Conservation (phyloP, 2,113 vertebrate genomes). For the Heterotis niloticus region DNA sequence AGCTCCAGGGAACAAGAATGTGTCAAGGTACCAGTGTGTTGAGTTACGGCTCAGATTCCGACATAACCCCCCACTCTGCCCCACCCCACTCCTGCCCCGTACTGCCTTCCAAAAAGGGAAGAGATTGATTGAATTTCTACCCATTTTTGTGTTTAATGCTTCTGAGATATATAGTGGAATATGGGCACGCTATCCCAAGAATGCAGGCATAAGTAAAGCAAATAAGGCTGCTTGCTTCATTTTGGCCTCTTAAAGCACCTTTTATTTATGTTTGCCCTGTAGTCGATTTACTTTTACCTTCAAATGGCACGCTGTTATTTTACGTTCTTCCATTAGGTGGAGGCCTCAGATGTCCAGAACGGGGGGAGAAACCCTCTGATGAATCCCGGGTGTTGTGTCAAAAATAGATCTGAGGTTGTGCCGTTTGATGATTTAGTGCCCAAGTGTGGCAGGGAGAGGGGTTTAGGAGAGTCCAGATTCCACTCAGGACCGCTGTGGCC, state of each 20-base stretch:
- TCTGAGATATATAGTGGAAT: conserved; percentile 37
- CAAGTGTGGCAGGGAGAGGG: not conserved
- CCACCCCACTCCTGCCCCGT: conserved; percentile 28
- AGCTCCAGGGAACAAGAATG: conserved; percentile 74
- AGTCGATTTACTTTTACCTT: conserved; percentile 48
- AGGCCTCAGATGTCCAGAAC: conserved; percentile 46
- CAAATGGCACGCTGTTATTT: conserved; percentile 54
- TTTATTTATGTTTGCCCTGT: conserved; percentile 49
- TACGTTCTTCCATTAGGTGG: conserved; percentile 52
- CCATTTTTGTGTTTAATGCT: not conserved
- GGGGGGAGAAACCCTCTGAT: conserved; percentile 37
- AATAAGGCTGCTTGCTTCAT: not conserved
- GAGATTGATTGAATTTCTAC: not conserved
- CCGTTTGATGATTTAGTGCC: conserved; percentile 51
- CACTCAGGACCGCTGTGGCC: not conserved
- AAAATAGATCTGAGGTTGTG: conserved; percentile 52
- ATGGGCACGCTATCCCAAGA: conserved; percentile 37
- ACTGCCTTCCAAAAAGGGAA: conserved; percentile 14
- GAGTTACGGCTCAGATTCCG: conserved; percentile 26
- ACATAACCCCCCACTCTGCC: not conserved
- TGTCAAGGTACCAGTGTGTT: conserved; percentile 71
- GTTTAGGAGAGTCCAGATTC: not conserved
- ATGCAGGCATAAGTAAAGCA: conserved; percentile 5
- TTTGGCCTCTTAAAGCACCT: not conserved
- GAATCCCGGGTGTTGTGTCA: conserved; percentile 57